Base-by-base conservation (phyloP, 1,140 invertebrate species). In the Lasioglossum albipes region DNA sequence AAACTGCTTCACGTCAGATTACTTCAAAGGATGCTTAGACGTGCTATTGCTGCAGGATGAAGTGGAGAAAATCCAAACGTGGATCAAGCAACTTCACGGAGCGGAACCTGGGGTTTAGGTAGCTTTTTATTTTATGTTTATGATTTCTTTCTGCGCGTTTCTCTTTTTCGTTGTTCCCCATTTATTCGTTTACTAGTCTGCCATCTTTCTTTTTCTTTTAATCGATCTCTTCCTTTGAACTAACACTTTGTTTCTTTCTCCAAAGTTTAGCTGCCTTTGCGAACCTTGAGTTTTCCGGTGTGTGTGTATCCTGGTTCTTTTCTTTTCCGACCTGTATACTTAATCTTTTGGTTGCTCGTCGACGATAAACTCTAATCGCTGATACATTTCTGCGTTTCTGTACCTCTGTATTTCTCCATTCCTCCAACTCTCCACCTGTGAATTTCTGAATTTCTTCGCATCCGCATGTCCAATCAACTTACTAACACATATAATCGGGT, bases 11-110 rank as follows among this genome's bases (percentile, higher is more conserved):
- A 97, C 96, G 89, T 96, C 97, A 93, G 95, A 96, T 90, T 98
- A 97, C 95, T 99, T 98, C 95, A 97, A 97, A 91, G 96, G 96
- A 90, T 98, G 98, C 94, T 94, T 98, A 91, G 96, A 98, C 91
- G 96, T 97, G 80, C 95, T 98, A 84, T 95, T 97, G 89, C 94
- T 97, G 84, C 95, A 95, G 86, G 97, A 97, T 89, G 95, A 97
- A 91, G 95, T 97, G 93, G 95, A 96, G 91, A 95, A 96, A 88
- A 96, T 97, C 93, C 96, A 97, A 94, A 95, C 94, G 83, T 96
- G 95, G 94, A 97, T 97, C 94, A 96, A 96, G 94, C 95, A 96
- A 93, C 95, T 97, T 94, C 96, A 97, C 92, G 96, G 96, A 94
- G 96, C 95, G 87, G 95, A 96, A 90, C 95, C 96, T 90, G 94